Base-by-base conservation (phyloP, 2,113 vertebrate genomes). In the Forbesichthys agassizii region DNA sequence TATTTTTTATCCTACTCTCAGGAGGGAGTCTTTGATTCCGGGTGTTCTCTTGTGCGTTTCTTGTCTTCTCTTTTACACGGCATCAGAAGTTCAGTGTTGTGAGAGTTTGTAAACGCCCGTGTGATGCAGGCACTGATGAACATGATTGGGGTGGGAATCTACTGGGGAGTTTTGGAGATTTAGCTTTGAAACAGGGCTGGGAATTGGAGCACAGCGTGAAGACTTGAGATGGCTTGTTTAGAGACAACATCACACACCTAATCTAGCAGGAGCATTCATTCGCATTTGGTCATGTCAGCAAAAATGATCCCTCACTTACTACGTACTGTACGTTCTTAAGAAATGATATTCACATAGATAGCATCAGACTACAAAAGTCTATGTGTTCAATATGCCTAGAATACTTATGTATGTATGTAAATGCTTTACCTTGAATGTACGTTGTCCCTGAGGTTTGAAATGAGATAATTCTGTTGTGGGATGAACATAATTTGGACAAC, bases 11-110 rank as follows among this genome's bases (percentile, higher is more conserved):
- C 73, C 75, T 58, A 68, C 79, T 82, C 88, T 88, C 85, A 82
- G 76, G 27, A 85, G 86, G 88, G 87, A 75, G 79, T 79, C 79
- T 89, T 80, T 88, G 69, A 84, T 83, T 86, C 74, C 5, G 10
- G 60, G 59, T 72, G 59, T 66, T 73, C 18, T 71, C 11, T 63
- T 63, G 11, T 54, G 20, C 61, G 60, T 65, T 11, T 75, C 27
- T 71, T 66, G 27, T 27, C 27, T 27, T 27, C 27, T 27, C 27
- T 27, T 27, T 62, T 64, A 62, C 47, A 57, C 33, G 63, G 59
- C 66, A 67, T 81, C 69, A 80, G 51, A 72, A 78, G 83, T 78
- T 48, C 77, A 5, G 48, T 58, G 33, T 73, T 52, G 16, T 54
- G 47, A 78, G 54, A 73, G 27, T 63, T 47, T 16, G 69, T 79